Percentiles rank a stretch among this genome's conserved stretches.
phyloP scores from a whole-genome alignment of 2,888 invertebrate genomes.

The Thecocarcelia acutangulata region DNA sequence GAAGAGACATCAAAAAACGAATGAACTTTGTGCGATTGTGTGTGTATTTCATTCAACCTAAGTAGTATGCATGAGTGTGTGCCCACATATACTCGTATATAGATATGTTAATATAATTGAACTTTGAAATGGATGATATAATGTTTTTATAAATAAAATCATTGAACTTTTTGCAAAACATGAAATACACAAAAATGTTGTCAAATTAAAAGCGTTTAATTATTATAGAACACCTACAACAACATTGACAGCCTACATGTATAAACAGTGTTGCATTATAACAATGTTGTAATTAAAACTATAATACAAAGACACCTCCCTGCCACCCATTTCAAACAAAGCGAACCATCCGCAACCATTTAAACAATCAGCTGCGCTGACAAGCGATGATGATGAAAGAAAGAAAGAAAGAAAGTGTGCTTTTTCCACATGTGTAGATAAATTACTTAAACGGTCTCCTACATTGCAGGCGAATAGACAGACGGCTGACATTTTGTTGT shows the following conservation, averaged over 20 bases:
- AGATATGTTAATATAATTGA: not conserved
- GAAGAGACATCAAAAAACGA: no score
- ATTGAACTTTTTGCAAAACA: slow-evolving; percentile 33
- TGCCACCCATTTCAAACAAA: not conserved
- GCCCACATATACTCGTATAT: no score
- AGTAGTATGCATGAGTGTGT: no score
- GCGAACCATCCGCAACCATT: not conserved
- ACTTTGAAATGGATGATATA: not conserved
- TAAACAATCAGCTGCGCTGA: slow-evolving; percentile 1
- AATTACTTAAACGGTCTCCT: slow-evolving; percentile 6
- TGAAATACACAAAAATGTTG: not conserved
- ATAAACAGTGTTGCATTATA: not conserved
- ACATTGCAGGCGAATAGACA: not conserved
- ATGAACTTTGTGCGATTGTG: no score
- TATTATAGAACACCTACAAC: not conserved
- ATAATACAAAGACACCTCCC: not conserved
- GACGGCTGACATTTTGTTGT: slow-evolving; percentile 18
- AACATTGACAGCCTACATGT: not conserved
- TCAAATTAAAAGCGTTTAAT: not conserved
- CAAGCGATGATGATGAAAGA: slow-evolving; percentile 3
- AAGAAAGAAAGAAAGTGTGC: slow-evolving; percentile 19
- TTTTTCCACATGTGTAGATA: slow-evolving; percentile 17
- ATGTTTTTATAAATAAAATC: not conserved
- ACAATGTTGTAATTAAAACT: not conserved
- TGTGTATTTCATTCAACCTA: no score